Percentiles rank a stretch among this genome's conserved stretches.
Conservation (phyloP, 2,113 vertebrate genomes). For the Pelobates fuscus region DNA sequence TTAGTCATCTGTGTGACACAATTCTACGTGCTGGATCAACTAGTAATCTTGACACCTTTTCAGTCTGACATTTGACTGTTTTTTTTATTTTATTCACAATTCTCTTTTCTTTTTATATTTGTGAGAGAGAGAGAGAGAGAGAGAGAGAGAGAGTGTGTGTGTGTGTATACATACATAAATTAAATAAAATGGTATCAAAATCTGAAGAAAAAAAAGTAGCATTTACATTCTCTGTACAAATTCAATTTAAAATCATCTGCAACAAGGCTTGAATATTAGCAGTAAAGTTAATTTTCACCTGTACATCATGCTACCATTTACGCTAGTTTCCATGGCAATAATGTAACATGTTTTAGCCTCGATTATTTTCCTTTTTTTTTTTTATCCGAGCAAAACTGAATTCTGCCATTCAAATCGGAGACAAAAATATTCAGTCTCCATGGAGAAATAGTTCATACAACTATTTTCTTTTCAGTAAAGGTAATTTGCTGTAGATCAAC, state of each 20-base stretch:
- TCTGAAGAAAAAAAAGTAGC: too few relatives aligned
- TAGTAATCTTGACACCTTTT: too few relatives aligned
- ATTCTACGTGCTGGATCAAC: too few relatives aligned
- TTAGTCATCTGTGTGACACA: too few relatives aligned
- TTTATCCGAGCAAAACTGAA: constrained; percentile 34
- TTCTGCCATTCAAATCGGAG: constrained; percentile 32
- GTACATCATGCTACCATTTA: constrained; percentile 21
- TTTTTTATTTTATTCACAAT: too few relatives aligned
- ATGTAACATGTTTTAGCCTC: constrained; percentile 22
- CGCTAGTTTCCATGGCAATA: constrained; percentile 35
- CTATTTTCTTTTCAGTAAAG: constrained; percentile 22
- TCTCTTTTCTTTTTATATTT: too few relatives aligned
- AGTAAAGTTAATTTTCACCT: constrained; percentile 33
- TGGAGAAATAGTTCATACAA: constrained; percentile 24
- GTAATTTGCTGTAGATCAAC: constrained; percentile 1
- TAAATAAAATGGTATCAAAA: too few relatives aligned
- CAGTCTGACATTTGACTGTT: too few relatives aligned
- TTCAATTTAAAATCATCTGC: neutral
- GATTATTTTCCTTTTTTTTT: constrained; percentile 16
- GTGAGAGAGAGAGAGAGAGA: too few relatives aligned
- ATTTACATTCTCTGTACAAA: neutral
- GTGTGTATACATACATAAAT: too few relatives aligned
- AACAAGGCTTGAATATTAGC: neutral
- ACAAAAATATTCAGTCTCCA: constrained; percentile 37
- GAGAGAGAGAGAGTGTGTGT: too few relatives aligned